Base-by-base conservation (phyloP, 2,797 vertebrate species). In the Pangasius krempfi region DNA sequence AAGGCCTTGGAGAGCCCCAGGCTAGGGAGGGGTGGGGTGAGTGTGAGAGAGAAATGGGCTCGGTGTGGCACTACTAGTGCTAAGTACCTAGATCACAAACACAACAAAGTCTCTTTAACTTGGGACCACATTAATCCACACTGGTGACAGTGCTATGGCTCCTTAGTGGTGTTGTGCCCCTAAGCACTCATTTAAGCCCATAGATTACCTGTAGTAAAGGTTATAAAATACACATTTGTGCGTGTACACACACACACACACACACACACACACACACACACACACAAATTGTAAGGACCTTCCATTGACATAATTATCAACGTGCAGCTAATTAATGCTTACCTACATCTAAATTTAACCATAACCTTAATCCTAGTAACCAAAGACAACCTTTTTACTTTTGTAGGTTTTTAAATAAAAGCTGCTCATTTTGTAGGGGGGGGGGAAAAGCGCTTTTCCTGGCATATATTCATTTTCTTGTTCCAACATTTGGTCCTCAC, bases 171-270 rank as follows among this genome's bases (percentile, higher is more conserved):
- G 80, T 37, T 56, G 66, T 56, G 12, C 54, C 70, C 68, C 47
- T 66, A 54, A 76, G 27, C n/a, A 78, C 22, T 76, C 3, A 66
- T 47, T 40, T 66, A 66, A 78, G 72, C 3, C 82, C 5, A 87
- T 56, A 72, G 37, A 79, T 40, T 40, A 64, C 22, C 47, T 85
- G 52, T 30, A 85, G n/a, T n/a, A 68, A 84, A 84, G 60, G 44
- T 84, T 68, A 68, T 27, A 83, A 76, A 56, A 27, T 10, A 64
- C 52, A 73, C n/a, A 33, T 7, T 16, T 4, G 16, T 3, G 1
- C 44, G 50, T 25, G n/a, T 0, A 16, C 33, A 4, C 66, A 6
- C n/a, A 30, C n/a, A 66, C 64, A 66, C n/a, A 66, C 62, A n/a
- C 62, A 56, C 40, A 79, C n/a, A 66, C 64, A 30, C 64, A 64